These are phyloP conservation scores for Pogonocichla stellata DNA, from an alignment of 2,113 vertebrate species.

Conservation along the genomic window DNA sequence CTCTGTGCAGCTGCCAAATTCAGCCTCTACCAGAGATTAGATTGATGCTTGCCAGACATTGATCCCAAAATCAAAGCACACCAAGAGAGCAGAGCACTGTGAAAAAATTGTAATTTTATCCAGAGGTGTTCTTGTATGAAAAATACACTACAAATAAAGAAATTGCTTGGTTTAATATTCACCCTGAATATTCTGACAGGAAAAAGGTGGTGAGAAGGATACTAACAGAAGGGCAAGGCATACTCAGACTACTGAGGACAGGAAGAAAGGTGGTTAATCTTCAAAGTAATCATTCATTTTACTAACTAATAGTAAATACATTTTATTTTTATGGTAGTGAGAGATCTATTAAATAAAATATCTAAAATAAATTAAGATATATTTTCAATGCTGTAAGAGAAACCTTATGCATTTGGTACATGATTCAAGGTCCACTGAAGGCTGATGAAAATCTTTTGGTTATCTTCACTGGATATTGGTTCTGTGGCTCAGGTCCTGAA, in stretches of 20 bases:
- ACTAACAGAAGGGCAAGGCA: background rate
- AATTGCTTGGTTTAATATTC: background rate
- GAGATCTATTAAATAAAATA: background rate
- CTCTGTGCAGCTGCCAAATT: background rate
- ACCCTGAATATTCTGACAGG: background rate
- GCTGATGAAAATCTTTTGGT: background rate
- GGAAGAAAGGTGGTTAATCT: background rate
- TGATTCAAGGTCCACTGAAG: background rate
- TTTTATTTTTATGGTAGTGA: background rate
- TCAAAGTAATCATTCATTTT: background rate
- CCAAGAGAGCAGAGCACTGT: background rate
- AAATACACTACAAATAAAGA: background rate
- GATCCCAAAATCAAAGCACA: background rate
- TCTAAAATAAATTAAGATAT: background rate
- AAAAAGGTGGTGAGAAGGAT: background rate
- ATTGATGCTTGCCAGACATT: background rate
- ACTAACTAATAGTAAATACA: background rate
- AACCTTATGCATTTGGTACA: background rate
- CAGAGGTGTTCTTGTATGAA: background rate
- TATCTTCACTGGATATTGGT: background rate
- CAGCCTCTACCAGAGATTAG: background rate
- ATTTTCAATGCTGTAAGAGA: background rate
- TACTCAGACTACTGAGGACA: background rate
- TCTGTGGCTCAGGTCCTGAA: background rate
- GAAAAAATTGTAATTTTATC: background rate